A percentile compares a stretch with the other conserved stretches of the same genome.
These are phyloP conservation scores for Mus spicilegus DNA, from an alignment of 2,113 vertebrate species.

Conservation along the genomic window DNA sequence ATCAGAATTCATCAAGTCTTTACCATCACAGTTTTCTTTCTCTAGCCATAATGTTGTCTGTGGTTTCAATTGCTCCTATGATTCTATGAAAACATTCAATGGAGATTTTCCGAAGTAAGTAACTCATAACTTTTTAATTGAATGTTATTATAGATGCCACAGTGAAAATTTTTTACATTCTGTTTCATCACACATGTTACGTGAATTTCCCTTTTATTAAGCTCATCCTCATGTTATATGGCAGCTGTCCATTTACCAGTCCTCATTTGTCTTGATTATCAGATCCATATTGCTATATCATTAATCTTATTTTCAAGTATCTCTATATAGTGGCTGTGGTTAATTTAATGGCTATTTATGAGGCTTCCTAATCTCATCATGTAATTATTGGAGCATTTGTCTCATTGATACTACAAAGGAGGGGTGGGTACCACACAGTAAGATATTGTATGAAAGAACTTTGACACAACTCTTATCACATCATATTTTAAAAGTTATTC, in stretches of 20 bases:
- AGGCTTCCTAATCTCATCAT: too few species aligned
- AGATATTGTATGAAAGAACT: background rate
- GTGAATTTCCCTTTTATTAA: too few species aligned
- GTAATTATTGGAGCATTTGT: background rate
- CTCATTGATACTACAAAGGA: background rate
- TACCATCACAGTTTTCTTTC: background rate
- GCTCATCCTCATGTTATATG: background rate
- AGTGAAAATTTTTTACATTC: background rate
- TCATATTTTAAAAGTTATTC: background rate
- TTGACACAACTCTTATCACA: background rate
- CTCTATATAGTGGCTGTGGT: too few species aligned
- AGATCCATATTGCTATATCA: background rate
- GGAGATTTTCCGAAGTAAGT: background rate
- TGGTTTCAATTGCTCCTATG: background rate
- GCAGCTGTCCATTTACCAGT: background rate
- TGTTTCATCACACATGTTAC: background rate
- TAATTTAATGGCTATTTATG: too few species aligned
- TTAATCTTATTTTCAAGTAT: background rate
- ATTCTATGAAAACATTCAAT: background rate
- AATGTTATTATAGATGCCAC: background rate
- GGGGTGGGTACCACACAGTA: background rate
- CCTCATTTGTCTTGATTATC: background rate
- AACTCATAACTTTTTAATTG: background rate
- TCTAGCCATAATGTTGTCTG: fast-evolving
- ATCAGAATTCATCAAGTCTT: background rate